Conservation (phyloP, 2,888 invertebrate genomes). For the Pyralis farinalis region DNA sequence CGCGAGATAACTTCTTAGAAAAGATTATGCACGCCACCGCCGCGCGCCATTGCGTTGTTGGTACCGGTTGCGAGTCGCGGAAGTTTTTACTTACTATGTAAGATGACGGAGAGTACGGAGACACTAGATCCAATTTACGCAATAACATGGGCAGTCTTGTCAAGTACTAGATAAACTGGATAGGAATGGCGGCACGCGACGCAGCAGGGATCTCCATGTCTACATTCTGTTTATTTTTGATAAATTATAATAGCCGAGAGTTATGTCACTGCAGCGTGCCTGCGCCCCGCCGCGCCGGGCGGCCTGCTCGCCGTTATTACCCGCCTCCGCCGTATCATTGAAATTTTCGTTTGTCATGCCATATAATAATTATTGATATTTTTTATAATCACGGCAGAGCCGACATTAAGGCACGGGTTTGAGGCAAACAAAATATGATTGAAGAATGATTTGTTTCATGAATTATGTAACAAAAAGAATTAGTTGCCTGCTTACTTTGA, state of each 20-base stretch:
- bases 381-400: slow-evolving; percentile 28
- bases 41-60: too few relatives aligned
- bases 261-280: slow-evolving; percentile 57
- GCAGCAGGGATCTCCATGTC: slow-evolving; percentile 57
- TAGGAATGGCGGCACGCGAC: slow-evolving; percentile 61
- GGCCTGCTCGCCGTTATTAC: slow-evolving; percentile 45
- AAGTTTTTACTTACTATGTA: slow-evolving; percentile 54
- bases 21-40: slow-evolving; percentile 36
- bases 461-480: neutral
- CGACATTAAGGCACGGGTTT: slow-evolving; percentile 13
- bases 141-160: slow-evolving; percentile 45
- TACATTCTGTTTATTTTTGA: slow-evolving; percentile 56
- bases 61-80: slow-evolving; percentile 42
- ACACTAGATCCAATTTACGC: slow-evolving; percentile 59
- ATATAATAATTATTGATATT: slow-evolving; percentile 57
- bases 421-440: slow-evolving; percentile 5
- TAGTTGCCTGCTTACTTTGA: neutral
- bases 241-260: slow-evolving; percentile 67
- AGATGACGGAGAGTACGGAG: slow-evolving; percentile 26
- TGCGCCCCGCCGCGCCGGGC: slow-evolving; percentile 45
- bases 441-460: slow-evolving; percentile 1
- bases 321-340: slow-evolving; percentile 54
- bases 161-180: slow-evolving; percentile 53
- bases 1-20: slow-evolving; percentile 30
- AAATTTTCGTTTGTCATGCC: slow-evolving; percentile 70